Percentiles rank a stretch among this genome's conserved stretches.
These are phyloP conservation scores for Tetragonula carbonaria DNA, from an alignment of 2,888 invertebrate species.

Conservation along the genomic window DNA sequence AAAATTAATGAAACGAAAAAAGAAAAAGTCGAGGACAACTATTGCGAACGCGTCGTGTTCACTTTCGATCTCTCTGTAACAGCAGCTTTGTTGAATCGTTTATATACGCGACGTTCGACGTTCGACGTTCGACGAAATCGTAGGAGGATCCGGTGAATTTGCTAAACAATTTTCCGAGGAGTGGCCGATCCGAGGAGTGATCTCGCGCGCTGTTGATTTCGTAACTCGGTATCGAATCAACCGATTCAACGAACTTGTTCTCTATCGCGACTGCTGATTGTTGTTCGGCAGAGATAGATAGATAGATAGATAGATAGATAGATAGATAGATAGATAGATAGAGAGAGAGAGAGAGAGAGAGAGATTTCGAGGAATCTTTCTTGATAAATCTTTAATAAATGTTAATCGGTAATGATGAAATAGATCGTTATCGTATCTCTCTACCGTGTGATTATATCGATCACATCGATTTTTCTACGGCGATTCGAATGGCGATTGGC, in stretches of 20 bases:
- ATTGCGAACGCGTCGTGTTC: not conserved
- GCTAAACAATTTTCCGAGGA: conserved; percentile 29
- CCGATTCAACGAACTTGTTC: not conserved
- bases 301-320: not conserved
- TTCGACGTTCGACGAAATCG: not conserved
- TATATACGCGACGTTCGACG: not conserved
- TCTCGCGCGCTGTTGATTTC: conserved; percentile 1
- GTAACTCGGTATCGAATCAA: conserved; percentile 6
- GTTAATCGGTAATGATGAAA: conserved; percentile 6
- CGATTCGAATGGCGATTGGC: not conserved
- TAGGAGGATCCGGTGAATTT: not conserved
- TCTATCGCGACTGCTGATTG: not conserved
- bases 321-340: too few species aligned
- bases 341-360: not conserved
- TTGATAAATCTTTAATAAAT: not conserved
- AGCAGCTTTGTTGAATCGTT: not conserved
- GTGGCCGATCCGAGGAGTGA: conserved; percentile 17
- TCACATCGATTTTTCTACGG: not conserved
- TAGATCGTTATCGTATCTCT: not conserved
- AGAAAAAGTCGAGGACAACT: not conserved
- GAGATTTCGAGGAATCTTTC: not conserved
- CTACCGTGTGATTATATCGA: not conserved
- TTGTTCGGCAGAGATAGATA: not conserved
- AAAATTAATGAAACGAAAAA: not conserved
- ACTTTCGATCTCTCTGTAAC: not conserved